Conservation (phyloP, 2,113 vertebrate species). For the Silurus meridionalis region DNA sequence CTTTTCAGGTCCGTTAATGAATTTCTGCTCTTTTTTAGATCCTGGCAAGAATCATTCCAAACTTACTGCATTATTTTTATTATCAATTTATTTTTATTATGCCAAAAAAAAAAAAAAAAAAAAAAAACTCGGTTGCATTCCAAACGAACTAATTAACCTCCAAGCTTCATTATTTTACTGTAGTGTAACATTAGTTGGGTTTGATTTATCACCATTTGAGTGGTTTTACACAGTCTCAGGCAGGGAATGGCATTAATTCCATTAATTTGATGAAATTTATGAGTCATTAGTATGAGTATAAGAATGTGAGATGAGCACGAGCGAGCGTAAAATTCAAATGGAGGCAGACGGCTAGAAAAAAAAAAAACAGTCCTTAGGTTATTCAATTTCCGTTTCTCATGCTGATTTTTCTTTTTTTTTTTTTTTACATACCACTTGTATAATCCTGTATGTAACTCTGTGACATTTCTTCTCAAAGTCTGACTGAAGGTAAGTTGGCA, state of each 20-base stretch:
- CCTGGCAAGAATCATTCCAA: slow-evolving; percentile 62
- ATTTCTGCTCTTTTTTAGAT: slow-evolving; percentile 63
- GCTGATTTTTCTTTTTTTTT: background rate
- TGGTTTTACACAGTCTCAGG: slow-evolving; percentile 29
- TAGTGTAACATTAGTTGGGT: slow-evolving; percentile 21
- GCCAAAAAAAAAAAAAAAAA: background rate
- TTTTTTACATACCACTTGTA: slow-evolving; percentile 32
- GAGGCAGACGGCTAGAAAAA: background rate
- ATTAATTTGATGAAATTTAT: slow-evolving; percentile 41
- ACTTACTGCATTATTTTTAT: slow-evolving; percentile 36
- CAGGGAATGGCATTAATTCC: slow-evolving; percentile 28
- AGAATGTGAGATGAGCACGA: slow-evolving; percentile 15
- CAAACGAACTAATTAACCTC: slow-evolving; percentile 51
- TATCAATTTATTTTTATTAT: background rate
- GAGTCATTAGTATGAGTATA: slow-evolving; percentile 24
- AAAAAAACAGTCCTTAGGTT: slow-evolving; percentile 25
- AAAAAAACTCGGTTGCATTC: slow-evolving; percentile 65
- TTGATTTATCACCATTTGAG: slow-evolving; percentile 23
- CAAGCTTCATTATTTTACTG: slow-evolving; percentile 23
- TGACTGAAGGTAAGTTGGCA: background rate
- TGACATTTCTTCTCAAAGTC: slow-evolving; percentile 32
- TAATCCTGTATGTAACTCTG: slow-evolving; percentile 4
- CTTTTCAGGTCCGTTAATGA: slow-evolving; percentile 58
- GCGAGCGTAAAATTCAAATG: background rate
- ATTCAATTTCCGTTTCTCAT: slow-evolving; percentile 7